Conservation (phyloP, 2,888 invertebrate species). For the Myathropa florea region DNA sequence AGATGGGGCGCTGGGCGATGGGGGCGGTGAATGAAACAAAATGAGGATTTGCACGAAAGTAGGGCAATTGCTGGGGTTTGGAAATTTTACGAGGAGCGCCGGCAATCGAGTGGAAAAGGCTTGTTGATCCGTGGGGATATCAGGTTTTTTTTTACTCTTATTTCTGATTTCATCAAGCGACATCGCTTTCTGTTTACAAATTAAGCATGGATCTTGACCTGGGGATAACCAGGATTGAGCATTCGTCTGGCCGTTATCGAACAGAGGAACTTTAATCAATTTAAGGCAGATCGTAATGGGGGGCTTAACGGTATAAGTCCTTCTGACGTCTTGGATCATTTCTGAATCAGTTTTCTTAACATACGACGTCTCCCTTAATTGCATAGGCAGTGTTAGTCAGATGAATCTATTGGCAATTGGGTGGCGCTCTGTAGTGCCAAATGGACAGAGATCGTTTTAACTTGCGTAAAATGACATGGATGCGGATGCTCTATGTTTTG, state of each 20-base stretch:
- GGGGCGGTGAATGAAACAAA: neutral
- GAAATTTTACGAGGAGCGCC: neutral
- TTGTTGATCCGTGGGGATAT: constrained; percentile 12
- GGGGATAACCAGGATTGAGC: neutral
- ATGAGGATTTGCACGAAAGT: neutral
- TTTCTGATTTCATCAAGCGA: neutral
- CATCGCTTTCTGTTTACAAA: neutral
- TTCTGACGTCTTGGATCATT: neutral
- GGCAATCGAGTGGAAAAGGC: neutral
- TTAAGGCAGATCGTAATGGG: neutral
- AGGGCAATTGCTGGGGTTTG: constrained; percentile 2
- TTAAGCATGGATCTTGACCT: neutral
- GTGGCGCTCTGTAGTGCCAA: too few species aligned
- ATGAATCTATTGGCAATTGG: too few species aligned
- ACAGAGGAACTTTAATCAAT: neutral
- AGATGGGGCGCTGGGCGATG: neutral
- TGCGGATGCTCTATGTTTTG: too few species aligned
- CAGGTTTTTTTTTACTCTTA: neutral
- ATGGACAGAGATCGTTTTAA: too few species aligned
- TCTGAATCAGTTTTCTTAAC: too few species aligned
- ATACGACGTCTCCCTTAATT: too few species aligned
- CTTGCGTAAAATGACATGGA: too few species aligned
- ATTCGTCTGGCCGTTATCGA: neutral
- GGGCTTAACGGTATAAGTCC: neutral
- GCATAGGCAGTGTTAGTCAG: too few species aligned